A percentile compares a stretch with the other conserved stretches of the same genome.
phyloP scores from a whole-genome alignment of 2,888 invertebrate species.

The Acanthococcus lagerstroemiae region DNA sequence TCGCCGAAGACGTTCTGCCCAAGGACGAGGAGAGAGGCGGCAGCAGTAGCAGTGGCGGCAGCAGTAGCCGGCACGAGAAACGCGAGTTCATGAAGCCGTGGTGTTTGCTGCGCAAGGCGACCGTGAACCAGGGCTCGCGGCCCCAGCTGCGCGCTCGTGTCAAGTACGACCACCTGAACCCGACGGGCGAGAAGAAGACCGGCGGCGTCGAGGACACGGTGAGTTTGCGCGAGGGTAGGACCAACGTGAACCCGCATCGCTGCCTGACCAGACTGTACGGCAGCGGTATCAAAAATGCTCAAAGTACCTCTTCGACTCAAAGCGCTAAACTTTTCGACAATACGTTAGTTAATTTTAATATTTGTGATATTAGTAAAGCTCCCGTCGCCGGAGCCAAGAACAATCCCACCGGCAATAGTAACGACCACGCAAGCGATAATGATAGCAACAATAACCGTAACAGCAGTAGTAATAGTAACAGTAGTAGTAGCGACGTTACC shows the following conservation, averaged over 20 bases:
- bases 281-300: slow-evolving; percentile 12
- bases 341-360: slow-evolving; percentile 13
- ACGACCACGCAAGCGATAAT: slow-evolving; percentile 32
- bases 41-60: background rate
- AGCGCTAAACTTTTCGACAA: slow-evolving; percentile 13
- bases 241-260: slow-evolving; percentile 11
- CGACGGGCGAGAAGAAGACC: background rate
- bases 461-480: slow-evolving; percentile 1
- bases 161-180: background rate
- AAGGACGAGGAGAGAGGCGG: background rate
- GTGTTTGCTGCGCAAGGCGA: slow-evolving; percentile 67
- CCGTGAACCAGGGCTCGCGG: slow-evolving; percentile 34
- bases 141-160: background rate
- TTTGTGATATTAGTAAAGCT: slow-evolving; percentile 10
- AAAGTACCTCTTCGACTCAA: slow-evolving; percentile 8
- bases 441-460: slow-evolving; percentile 24
- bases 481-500: background rate
- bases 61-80: slow-evolving; percentile 32
- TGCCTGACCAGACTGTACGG: slow-evolving; percentile 15
- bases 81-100: slow-evolving; percentile 55
- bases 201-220: background rate
- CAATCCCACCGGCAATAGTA: background rate
- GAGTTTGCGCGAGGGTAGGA: background rate
- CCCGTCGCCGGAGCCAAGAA: background rate
- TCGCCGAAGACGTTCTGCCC: slow-evolving; percentile 16